Percentiles rank a stretch among this genome's conserved stretches.
phyloP scores from a whole-genome alignment of 2,113 vertebrate genomes.

The Tragelaphus imberbis region DNA sequence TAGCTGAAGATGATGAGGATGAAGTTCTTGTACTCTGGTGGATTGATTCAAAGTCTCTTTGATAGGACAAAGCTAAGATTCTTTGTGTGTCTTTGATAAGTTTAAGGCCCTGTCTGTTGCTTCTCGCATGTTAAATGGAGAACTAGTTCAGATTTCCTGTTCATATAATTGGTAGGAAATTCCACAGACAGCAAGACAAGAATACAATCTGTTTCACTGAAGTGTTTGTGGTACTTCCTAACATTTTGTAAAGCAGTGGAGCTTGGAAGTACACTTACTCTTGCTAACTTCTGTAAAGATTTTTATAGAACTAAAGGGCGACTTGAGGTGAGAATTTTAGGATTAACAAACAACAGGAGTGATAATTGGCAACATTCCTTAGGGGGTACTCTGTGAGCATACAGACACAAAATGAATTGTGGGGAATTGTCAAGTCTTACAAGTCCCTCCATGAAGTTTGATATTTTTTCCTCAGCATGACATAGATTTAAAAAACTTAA shows the following conservation, averaged over 20 bases:
- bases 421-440: conserved; percentile 38
- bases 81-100: not conserved
- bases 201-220: not conserved
- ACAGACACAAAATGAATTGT: conserved; percentile 23
- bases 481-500: not conserved
- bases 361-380: conserved; percentile 52
- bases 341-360: conserved; percentile 56
- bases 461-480: not conserved
- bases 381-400: not conserved
- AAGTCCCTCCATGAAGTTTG: conserved; percentile 32
- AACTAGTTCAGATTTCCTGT: conserved; percentile 25
- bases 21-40: not conserved
- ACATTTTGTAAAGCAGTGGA: conserved; percentile 36
- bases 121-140: not conserved
- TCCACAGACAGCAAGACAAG: not conserved
- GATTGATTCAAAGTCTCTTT: not conserved
- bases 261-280: conserved; percentile 36
- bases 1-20: not conserved
- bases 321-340: conserved; percentile 55
- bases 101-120: not conserved
- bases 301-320: conserved; percentile 43
- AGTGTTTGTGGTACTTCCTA: not conserved
- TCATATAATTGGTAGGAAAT: not conserved
- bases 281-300: conserved; percentile 11
- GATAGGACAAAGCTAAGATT: not conserved